A percentile compares a stretch with the other conserved stretches of the same genome.
Evolutionary conservation across 1,140 invertebrate species (phyloP).

Genomic region (Aradophagus sp.): DNA sequence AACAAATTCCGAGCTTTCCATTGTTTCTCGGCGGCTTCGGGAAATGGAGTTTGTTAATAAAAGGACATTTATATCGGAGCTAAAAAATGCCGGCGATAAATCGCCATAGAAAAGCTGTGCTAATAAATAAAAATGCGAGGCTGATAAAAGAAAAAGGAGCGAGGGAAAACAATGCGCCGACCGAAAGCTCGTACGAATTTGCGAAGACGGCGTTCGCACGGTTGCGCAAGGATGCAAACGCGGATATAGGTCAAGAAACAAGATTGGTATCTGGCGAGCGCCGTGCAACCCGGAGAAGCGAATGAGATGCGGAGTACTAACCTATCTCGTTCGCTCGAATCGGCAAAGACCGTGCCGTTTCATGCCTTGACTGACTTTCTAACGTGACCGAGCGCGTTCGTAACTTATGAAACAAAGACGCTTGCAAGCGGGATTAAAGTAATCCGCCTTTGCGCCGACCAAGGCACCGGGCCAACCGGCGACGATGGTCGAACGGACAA

Average conservation of each 20-base stretch:
- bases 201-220: constrained; percentile 67
- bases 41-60: too few relatives aligned
- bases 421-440: constrained; percentile 52
- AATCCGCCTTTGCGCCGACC: constrained; percentile 53
- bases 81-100: too few relatives aligned
- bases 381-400: constrained; percentile 70
- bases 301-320: constrained; percentile 60
- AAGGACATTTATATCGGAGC: too few relatives aligned
- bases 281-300: constrained; percentile 58
- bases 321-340: constrained; percentile 51
- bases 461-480: too few relatives aligned
- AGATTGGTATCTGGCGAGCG: constrained; percentile 70
- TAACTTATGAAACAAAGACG: constrained; percentile 65
- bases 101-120: too few relatives aligned
- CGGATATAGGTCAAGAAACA: constrained; percentile 74
- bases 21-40: too few relatives aligned
- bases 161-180: too few relatives aligned
- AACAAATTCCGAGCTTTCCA: too few relatives aligned
- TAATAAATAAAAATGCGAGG: too few relatives aligned
- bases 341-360: constrained; percentile 56
- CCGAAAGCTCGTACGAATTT: constrained; percentile 57
- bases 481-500: too few relatives aligned
- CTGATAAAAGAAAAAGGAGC: too few relatives aligned
- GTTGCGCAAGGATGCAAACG: constrained; percentile 71
- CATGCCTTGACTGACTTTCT: constrained; percentile 67